A percentile compares a stretch with the other conserved stretches of the same genome.
Evolutionary conservation across 35 echinoderm and acorn worm species (phyloP).

Genomic region (Lytechinus pictus): DNA sequence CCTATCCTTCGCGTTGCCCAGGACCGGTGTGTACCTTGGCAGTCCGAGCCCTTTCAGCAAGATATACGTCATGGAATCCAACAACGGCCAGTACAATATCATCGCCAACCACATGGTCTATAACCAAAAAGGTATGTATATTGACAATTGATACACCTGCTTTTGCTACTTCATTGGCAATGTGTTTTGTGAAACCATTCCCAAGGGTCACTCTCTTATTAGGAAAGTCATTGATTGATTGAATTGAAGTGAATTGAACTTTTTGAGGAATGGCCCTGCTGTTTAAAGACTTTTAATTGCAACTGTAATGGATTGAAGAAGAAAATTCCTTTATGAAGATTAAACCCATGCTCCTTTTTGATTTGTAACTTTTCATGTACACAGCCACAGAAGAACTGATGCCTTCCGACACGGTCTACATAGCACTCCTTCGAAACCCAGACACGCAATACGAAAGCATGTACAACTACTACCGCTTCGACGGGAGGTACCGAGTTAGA

Average conservation of each 20-base stretch:
- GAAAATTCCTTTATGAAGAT: too few species aligned
- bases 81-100: conserved; percentile 80
- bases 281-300: too few species aligned
- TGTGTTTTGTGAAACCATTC: too few species aligned
- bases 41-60: conserved; percentile 62
- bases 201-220: too few species aligned
- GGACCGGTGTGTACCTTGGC: conserved; percentile 73
- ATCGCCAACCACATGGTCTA: conserved; percentile 84
- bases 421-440: conserved; percentile 88
- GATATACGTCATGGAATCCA: conserved; percentile 39
- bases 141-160: too few species aligned
- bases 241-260: not conserved
- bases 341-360: not conserved
- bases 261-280: not conserved
- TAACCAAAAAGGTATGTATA: conserved; percentile 55
- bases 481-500: conserved; percentile 51
- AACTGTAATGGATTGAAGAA: too few species aligned
- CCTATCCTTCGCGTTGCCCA: conserved; percentile 75
- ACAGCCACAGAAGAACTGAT: conserved; percentile 74
- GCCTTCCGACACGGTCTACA: conserved; percentile 73
- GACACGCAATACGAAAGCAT: conserved; percentile 90
- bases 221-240: too few species aligned
- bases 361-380: conserved; percentile 10
- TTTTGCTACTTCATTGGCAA: too few species aligned
- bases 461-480: conserved; percentile 81